Evolutionary conservation across 35 echinoderm and acorn worm genomes (phyloP).

Genomic region (Heliocidaris erythrogramma): DNA sequence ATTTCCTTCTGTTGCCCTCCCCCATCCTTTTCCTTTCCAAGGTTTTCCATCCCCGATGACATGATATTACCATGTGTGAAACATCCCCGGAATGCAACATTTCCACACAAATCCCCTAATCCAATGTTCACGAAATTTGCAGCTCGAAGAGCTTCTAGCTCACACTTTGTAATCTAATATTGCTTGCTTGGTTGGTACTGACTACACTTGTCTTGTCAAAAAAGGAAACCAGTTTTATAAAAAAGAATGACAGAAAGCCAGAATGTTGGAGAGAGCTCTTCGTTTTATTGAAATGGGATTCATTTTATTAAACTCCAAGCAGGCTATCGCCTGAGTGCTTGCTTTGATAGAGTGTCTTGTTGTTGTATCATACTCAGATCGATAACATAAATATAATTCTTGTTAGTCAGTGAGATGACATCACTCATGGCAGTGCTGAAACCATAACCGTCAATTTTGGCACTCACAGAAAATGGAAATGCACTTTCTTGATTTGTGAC

Average conservation of each 20-base stretch:
- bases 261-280: background rate
- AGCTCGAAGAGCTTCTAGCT: background rate
- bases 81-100: background rate
- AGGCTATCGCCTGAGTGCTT: background rate
- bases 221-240: background rate
- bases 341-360: background rate
- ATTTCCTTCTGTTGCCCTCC: background rate
- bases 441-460: background rate
- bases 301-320: background rate
- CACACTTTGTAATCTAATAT: slow-evolving; percentile 7
- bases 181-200: background rate
- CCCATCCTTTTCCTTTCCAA: background rate
- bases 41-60: background rate
- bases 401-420: background rate
- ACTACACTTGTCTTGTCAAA: background rate
- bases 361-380: background rate
- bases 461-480: background rate
- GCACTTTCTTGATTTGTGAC: background rate
- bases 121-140: background rate
- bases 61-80: background rate
- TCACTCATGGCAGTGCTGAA: background rate
- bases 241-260: background rate
- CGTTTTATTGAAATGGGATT: background rate
- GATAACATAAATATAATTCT: background rate
- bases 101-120: background rate